Base-by-base conservation (phyloP, 53 echinoderm and acorn worm species). In the Hippasteria phrygiana region DNA sequence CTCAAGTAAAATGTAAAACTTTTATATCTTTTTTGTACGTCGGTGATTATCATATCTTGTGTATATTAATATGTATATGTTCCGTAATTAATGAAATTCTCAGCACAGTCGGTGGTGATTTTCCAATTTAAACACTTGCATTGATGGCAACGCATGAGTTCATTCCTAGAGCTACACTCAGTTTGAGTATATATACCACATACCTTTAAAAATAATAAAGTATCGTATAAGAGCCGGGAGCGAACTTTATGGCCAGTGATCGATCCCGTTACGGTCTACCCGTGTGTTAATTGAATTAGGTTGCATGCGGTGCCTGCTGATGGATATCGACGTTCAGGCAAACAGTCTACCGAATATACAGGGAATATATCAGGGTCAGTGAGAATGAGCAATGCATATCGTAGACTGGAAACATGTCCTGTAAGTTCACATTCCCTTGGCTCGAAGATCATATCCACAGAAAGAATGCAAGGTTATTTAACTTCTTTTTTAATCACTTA, bases 241-340 rank as follows among this genome's bases (percentile, higher is more conserved):
- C 46, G 38, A 81, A 81, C 64, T 43, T 81, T 55, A 63, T 64
- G 81, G 81, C 63, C 18, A n/a, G n/a, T 24, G 28, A 81, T 81
- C 81, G 81, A 81, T 81, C 63, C 17, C 22, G 81, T 64, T 42
- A 63, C 55, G 29, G 81, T 81, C 81, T 81, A 81, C 62, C 55
- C 81, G 6, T 62, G 79, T 79, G 63, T 81, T 81, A 81, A 81
- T 81, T 81, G 81, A 81, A 81, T 81, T 81, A 65, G 24, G 7
- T 38, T 81, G 63, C 81, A 81, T 43, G 38, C 56, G 62, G 36
- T 62, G 26, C 79, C 59, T 79, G 59, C 79, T 59, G 35, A 37
- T 78, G 78, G 78, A 59, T 78, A 78, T 78, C 78, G 78, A 78
- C 78, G 37, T 42, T 10, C 43, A 4, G 37, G 63, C 63, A 69